phyloP scores from a whole-genome alignment of 2,797 vertebrate species.

The Melanogrammus aeglefinus region DNA sequence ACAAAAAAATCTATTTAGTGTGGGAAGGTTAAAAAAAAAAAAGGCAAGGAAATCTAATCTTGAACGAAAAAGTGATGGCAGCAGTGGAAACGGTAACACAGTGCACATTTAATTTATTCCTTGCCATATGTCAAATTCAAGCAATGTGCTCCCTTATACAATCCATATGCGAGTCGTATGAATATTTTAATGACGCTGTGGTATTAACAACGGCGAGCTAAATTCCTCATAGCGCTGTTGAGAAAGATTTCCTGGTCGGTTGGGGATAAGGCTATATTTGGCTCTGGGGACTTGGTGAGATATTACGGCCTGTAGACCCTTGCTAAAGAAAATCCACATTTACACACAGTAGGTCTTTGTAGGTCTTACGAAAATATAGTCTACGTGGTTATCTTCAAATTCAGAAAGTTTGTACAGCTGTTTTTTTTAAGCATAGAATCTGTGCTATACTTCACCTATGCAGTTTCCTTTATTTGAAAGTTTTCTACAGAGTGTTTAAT shows the following conservation, averaged over 20 bases:
- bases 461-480: too few relatives aligned
- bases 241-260: not conserved
- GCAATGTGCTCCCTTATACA: not conserved
- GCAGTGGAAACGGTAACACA: not conserved
- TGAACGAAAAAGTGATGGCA: conserved; percentile 4
- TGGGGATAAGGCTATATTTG: not conserved
- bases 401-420: too few relatives aligned
- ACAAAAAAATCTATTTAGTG: not conserved
- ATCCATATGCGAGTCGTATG: not conserved
- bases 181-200: not conserved
- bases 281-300: not conserved
- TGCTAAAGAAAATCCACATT: too few relatives aligned
- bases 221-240: not conserved
- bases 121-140: not conserved
- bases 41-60: not conserved
- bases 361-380: too few relatives aligned
- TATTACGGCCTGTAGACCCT: not conserved
- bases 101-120: conserved; percentile 2
- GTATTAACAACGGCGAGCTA: not conserved
- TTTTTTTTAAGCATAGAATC: too few relatives aligned
- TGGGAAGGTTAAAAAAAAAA: not conserved
- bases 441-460: too few relatives aligned
- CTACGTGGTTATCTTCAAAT: too few relatives aligned
- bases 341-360: too few relatives aligned
- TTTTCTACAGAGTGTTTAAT: too few relatives aligned